Base-by-base conservation (phyloP, 2,797 vertebrate species). In the Scyliorhinus canicula region DNA sequence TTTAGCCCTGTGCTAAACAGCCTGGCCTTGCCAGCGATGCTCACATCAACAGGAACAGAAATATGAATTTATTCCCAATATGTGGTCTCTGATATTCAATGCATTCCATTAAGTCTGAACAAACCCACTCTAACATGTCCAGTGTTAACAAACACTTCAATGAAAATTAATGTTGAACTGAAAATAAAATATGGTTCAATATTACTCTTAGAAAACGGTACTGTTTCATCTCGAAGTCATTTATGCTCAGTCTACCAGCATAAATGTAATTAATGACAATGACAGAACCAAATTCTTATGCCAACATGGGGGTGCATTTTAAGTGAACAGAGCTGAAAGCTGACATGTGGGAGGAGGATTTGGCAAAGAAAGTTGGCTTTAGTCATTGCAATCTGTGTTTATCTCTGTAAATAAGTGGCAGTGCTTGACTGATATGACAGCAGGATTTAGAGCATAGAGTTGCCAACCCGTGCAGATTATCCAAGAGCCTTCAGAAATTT, bases 11-110 rank as follows among this genome's bases (percentile, higher is more conserved):
- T n/a, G n/a, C n/a, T n/a, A n/a, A n/a, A n/a, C n/a, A n/a, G n/a
- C n/a, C 63, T 65, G 63, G 63, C 14, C 63, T 65, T 19, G 63
- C 63, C 63, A 65, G 16, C 63, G 2, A 19, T 19, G 14, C 63
- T 65, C 63, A 65, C 16, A 65, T 11, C 63, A 65, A 91, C 35
- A 91, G 28, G 12, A 88, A 40, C 55, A 40, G 14, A 14, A 88
- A 57, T 52, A 60, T 63, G 57, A n/a, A 91, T 91, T n/a, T 44
- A 65, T 2, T 28, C 21, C 47, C 21, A 40, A 65, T 91, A 40
- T 91, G 57, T 91, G 88, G 86, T 91, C 86, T 91, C 57, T 91
- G 57, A 91, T 44, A 60, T 91, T 91, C 88, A 19, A 91, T 63
- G n/a, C 60, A 26, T 21, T n/a, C 57, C n/a, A 65, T 21, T 44